phyloP scores from a whole-genome alignment of 2,797 vertebrate genomes.

The Poeciliopsis turneri region DNA sequence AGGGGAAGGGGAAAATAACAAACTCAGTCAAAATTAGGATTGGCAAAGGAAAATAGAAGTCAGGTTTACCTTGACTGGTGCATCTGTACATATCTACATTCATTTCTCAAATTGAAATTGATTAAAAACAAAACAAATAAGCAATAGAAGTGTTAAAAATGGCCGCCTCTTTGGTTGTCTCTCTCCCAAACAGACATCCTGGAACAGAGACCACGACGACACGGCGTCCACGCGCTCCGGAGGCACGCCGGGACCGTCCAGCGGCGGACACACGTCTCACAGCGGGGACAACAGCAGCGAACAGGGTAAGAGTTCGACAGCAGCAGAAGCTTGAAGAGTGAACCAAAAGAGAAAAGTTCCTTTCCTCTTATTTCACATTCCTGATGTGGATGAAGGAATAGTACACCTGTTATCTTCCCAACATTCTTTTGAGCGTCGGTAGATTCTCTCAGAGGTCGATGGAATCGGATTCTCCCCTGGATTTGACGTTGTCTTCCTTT shows the following conservation, averaged over 20 bases:
- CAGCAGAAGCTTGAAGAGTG: neutral
- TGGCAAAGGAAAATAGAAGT: neutral
- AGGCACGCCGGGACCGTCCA: slow-evolving; percentile 96
- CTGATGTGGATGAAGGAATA: no score
- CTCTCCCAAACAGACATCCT: slow-evolving; percentile 86
- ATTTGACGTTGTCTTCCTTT: slow-evolving; percentile 27
- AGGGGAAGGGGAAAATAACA: neutral
- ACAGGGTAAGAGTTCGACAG: slow-evolving; percentile 87
- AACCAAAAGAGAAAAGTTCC: no score
- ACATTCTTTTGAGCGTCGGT: no score
- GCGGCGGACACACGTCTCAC: slow-evolving; percentile 97
- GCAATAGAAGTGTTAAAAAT: neutral
- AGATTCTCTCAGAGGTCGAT: neutral
- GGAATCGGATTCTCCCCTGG: neutral
- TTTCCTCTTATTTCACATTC: no score
- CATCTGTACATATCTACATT: neutral
- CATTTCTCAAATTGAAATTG: neutral
- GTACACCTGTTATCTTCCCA: no score
- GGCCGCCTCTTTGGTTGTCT: slow-evolving; percentile 13
- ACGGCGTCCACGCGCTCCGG: slow-evolving; percentile 96
- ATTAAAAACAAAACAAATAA: neutral
- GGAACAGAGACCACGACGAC: slow-evolving; percentile 99
- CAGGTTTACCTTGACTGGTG: neutral
- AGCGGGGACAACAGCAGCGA: slow-evolving; percentile 99
- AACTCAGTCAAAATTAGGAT: neutral